These are phyloP conservation scores for Leptestheria dahalacensis DNA, from an alignment of 1,140 invertebrate genomes.

Conservation along the genomic window DNA sequence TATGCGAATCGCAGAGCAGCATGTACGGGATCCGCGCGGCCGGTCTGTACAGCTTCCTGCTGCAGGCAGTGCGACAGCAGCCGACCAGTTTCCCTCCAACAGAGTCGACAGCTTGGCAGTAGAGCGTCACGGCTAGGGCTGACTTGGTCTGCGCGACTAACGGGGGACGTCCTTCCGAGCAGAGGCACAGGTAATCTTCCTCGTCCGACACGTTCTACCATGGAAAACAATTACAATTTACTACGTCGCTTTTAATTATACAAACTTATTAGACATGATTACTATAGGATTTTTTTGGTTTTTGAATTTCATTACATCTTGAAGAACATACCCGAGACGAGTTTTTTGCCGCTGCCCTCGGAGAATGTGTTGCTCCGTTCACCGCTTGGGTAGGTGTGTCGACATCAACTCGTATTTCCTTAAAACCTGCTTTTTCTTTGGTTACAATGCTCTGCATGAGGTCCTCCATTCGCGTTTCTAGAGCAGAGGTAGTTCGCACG, in stretches of 20 bases:
- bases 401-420: background rate
- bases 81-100: conserved; percentile 61
- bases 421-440: background rate
- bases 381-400: background rate
- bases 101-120: conserved; percentile 57
- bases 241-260: background rate
- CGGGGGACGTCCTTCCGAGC: conserved; percentile 1
- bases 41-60: conserved; percentile 44
- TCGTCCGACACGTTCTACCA: background rate
- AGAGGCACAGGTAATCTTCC: background rate
- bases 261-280: background rate
- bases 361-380: background rate
- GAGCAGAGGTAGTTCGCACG: background rate
- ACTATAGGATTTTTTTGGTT: background rate
- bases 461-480: background rate
- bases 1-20: conserved; percentile 66
- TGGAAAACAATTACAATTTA: background rate
- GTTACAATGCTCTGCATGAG: background rate
- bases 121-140: conserved; percentile 20
- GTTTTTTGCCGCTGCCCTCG: background rate
- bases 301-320: too few relatives aligned
- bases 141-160: background rate
- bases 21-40: conserved; percentile 65
- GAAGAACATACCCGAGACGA: too few relatives aligned
- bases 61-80: conserved; percentile 56